Base-by-base conservation (phyloP, 2,888 invertebrate genomes). In the Entomobrya multifasciata region DNA sequence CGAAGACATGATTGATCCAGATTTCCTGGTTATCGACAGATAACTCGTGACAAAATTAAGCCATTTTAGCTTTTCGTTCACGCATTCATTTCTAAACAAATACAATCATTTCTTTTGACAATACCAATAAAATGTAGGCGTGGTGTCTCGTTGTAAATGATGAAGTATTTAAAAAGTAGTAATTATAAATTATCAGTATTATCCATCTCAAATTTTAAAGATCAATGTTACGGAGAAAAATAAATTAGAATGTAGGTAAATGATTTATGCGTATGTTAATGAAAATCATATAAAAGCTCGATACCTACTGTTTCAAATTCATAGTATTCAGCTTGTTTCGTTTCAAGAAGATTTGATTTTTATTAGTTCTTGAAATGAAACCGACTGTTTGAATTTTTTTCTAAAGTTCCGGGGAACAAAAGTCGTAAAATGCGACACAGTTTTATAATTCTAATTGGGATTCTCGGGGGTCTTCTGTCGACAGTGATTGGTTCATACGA, bases 401-500 rank as follows among this genome's bases (percentile, higher is more conserved):
- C n/a, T n/a, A 57, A 15, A 52, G 55, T 22, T 76, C n/a, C 4
- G n/a, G 27, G 8, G 5, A 62, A n/a, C 8, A 17, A 10, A 62
- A 8, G 22, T 52, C 22, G 13, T 22, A 76, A 17, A 25, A 81
- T 87, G 85, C 76, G 88, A 60, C 82, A 87, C 67, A 81, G 88
- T 47, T 62, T 62, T 44, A 17, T 88, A 1, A 52, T 88, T 22
- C 27, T 88, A 13, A 49, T 44, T 17, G 88, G 81, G 27, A 62
- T 88, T 22, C 15, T 88, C n/a, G 62, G 57, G 44, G 52, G 78
- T n/a, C 36, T 87, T 36, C 22, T 88, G 22, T 82, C 87, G 13
- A 74, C 79, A 3, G 87, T 67, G 0, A n/a, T 87, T 3, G 88
- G 85, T 6, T 87, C 87, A 17, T 88, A 88, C 36, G 88, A 88